phyloP scores from a whole-genome alignment of 2,797 vertebrate species.

The Characodon lateralis region DNA sequence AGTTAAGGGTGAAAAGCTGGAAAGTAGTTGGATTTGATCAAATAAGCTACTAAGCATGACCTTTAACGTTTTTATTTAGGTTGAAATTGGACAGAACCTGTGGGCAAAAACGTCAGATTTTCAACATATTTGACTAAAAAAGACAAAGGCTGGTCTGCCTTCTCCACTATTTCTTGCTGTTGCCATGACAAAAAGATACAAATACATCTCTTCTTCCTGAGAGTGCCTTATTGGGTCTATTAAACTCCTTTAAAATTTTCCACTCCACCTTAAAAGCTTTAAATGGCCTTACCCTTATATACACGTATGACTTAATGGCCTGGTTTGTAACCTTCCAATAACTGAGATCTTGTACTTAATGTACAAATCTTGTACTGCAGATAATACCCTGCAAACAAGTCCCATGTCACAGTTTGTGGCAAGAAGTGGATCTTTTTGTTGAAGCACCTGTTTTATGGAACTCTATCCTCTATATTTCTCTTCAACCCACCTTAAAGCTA shows the following conservation, averaged over 20 bases:
- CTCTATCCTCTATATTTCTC: background rate
- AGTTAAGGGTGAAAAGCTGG: background rate
- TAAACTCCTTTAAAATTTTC: background rate
- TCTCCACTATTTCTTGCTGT: background rate
- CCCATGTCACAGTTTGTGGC: background rate
- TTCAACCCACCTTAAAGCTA: background rate
- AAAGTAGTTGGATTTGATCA: background rate
- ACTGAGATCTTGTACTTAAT: background rate
- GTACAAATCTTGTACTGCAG: background rate
- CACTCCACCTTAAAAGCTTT: background rate
- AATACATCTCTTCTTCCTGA: background rate
- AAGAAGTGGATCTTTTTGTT: background rate
- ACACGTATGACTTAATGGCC: background rate
- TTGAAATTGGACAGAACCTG: background rate
- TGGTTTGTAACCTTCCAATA: background rate
- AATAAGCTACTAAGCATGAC: background rate
- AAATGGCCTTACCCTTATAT: background rate
- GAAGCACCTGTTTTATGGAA: background rate
- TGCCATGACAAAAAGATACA: background rate
- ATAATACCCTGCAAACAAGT: background rate
- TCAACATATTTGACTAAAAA: background rate
- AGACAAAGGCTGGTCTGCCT: background rate
- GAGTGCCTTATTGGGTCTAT: background rate
- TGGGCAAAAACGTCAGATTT: background rate
- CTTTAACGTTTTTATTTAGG: background rate